Conservation (phyloP, 2,797 vertebrate genomes). For the Premnoplex brunnescens region DNA sequence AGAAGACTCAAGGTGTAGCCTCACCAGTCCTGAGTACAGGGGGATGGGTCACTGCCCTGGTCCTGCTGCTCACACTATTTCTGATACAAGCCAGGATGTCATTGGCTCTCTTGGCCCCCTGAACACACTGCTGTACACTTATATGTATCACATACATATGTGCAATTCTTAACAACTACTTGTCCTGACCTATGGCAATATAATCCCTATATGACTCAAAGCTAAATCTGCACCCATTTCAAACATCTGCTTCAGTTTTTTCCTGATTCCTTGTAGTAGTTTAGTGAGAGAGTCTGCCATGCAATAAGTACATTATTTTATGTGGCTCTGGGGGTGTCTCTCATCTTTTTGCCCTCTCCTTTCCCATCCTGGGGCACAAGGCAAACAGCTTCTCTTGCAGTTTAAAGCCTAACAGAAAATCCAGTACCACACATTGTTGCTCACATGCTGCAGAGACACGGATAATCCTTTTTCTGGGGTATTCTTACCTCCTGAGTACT, state of each 20-base stretch:
- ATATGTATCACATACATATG: too few species aligned
- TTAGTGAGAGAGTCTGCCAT: not conserved
- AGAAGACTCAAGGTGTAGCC: not conserved
- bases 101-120: not conserved
- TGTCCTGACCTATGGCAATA: not conserved
- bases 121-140: not conserved
- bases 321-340: fast-evolving
- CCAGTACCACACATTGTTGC: not conserved
- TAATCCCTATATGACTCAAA: not conserved
- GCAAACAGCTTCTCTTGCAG: not conserved
- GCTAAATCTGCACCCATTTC: not conserved
- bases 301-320: not conserved
- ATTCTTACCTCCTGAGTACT: not conserved
- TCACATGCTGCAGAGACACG: not conserved
- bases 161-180: not conserved
- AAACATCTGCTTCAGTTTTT: not conserved
- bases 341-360: not conserved
- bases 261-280: not conserved
- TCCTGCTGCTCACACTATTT: not conserved
- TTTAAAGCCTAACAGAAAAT: not conserved
- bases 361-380: not conserved
- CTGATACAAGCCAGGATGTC: not conserved
- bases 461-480: not conserved
- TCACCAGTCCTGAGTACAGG: not conserved
- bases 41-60: not conserved